A percentile compares a stretch with the other conserved stretches of the same genome.
Evolutionary conservation across 2,888 invertebrate genomes (phyloP).

Genomic region (Metopia argyrocephala): DNA sequence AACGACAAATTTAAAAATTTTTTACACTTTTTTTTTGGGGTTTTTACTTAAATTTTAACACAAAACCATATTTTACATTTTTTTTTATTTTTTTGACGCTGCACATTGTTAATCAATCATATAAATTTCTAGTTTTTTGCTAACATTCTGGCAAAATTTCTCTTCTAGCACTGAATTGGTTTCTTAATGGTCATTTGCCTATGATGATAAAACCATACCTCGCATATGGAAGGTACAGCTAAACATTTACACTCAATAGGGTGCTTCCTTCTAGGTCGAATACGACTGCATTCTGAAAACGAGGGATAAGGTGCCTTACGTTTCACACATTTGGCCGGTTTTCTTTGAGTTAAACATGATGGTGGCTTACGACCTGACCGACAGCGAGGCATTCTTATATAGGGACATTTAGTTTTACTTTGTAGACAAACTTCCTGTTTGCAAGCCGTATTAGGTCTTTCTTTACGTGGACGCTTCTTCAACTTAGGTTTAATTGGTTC

Average conservation of each 20-base stretch:
- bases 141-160: no score
- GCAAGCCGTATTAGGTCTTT: constrained; percentile 48
- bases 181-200: constrained; percentile 8
- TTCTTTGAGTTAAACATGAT: constrained; percentile 53
- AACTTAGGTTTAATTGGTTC: constrained; percentile 61
- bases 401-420: constrained; percentile 41
- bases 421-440: constrained; percentile 20
- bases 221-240: constrained; percentile 66
- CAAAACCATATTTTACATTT: no score
- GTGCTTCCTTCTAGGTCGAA: constrained; percentile 22
- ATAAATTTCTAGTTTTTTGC: no score
- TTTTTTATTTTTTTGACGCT: no score
- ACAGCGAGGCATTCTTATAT: constrained; percentile 48
- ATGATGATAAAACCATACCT: constrained; percentile 63
- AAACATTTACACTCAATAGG: constrained; percentile 67
- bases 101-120: no score
- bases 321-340: constrained; percentile 57
- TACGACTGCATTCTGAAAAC: constrained; percentile 67
- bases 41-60: no score
- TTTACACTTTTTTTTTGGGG: no score
- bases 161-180: constrained; percentile 7
- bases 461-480: constrained; percentile 28
- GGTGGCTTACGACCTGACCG: constrained; percentile 61
- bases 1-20: no score
- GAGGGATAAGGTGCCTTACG: constrained; percentile 65